phyloP scores from a whole-genome alignment of 1,140 invertebrate genomes.

The Camponotus floridanus region DNA sequence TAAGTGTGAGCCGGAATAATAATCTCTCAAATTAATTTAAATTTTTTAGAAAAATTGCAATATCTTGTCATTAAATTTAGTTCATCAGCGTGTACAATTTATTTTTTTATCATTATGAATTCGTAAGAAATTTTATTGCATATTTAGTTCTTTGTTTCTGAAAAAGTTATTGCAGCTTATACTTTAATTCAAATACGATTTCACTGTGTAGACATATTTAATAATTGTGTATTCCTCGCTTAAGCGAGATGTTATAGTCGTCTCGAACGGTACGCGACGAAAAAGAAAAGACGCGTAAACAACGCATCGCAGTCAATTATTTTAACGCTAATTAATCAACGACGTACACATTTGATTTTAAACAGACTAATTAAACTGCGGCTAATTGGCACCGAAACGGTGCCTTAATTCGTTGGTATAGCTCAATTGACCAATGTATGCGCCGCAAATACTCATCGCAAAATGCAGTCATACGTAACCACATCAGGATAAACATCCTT shows the following conservation, averaged over 20 bases:
- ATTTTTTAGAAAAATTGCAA: neutral
- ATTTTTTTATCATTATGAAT: conserved; percentile 1
- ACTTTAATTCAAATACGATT: conserved; percentile 16
- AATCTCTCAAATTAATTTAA: neutral
- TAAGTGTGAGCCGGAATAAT: neutral
- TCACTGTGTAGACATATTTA: neutral
- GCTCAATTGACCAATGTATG: conserved; percentile 49
- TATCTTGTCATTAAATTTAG: neutral
- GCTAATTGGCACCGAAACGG: conserved; percentile 73
- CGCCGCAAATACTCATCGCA: conserved; percentile 32
- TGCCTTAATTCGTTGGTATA: conserved; percentile 63
- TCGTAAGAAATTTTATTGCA: neutral
- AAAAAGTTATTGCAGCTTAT: neutral
- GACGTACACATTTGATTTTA: conserved; percentile 15
- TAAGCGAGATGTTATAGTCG: neutral
- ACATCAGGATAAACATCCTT: conserved; percentile 57
- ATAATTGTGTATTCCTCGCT: conserved; percentile 7
- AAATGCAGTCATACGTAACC: conserved; percentile 52
- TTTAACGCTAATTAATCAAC: conserved; percentile 80
- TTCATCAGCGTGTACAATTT: neutral
- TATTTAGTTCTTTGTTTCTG: neutral
- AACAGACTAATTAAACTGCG: conserved; percentile 21
- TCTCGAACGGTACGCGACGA: neutral
- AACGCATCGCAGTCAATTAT: conserved; percentile 67
- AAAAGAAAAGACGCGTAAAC: conserved; percentile 29